Evolutionary conservation across 2,113 vertebrate species (phyloP).

Genomic region (Thunnus thynnus): DNA sequence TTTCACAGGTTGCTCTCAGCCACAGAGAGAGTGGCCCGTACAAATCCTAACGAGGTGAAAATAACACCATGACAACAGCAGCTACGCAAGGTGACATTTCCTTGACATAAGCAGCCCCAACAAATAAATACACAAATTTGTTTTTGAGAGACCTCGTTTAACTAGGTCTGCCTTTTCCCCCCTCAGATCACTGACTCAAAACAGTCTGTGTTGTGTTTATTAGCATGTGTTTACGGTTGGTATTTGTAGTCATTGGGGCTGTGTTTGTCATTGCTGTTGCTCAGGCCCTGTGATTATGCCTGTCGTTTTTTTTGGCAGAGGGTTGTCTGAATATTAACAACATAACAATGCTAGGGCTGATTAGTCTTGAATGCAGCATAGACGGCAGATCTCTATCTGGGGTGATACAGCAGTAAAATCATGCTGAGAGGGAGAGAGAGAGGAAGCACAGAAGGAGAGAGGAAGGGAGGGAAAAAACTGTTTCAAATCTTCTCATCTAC

Average conservation of each 20-base stretch:
- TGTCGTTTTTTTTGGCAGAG: constrained; percentile 56
- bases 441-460: constrained; percentile 31
- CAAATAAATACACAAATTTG: constrained; percentile 60
- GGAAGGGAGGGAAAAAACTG: constrained; percentile 46
- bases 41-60: constrained; percentile 49
- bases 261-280: constrained; percentile 60
- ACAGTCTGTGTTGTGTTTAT: constrained; percentile 60
- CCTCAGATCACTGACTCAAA: constrained; percentile 59
- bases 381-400: constrained; percentile 71
- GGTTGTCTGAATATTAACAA: constrained; percentile 74
- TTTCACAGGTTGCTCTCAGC: constrained; percentile 44
- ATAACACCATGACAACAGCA: constrained; percentile 63
- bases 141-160: constrained; percentile 46
- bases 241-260: constrained; percentile 55
- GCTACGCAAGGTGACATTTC: constrained; percentile 60
- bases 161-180: constrained; percentile 19
- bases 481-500: constrained; percentile 82
- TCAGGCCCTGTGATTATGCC: constrained; percentile 72
- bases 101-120: constrained; percentile 29
- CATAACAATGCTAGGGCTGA: constrained; percentile 75
- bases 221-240: constrained; percentile 68
- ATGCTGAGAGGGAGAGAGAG: constrained; percentile 45
- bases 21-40: constrained; percentile 36
- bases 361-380: constrained; percentile 70
- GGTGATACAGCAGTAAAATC: constrained; percentile 73